Percentiles rank a stretch among this genome's conserved stretches.
These are phyloP conservation scores for Brachypterus glaber DNA, from an alignment of 2,888 invertebrate genomes.

Conservation along the genomic window DNA sequence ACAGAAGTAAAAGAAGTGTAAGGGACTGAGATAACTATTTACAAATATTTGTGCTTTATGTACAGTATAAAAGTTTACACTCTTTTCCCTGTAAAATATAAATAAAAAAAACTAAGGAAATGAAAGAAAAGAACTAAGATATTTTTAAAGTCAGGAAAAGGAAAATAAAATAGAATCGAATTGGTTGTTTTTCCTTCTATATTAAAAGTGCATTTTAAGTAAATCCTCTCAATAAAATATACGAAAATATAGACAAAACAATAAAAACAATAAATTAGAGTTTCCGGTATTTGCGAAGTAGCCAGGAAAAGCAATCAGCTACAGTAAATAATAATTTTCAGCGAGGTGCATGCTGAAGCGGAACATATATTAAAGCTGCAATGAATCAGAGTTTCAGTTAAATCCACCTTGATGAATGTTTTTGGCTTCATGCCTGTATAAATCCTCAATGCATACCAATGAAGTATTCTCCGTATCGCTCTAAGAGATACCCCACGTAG, in stretches of 20 bases:
- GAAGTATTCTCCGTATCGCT: constrained; percentile 40
- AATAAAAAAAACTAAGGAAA: too few relatives aligned
- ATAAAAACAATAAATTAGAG: constrained; percentile 21
- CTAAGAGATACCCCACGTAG: constrained; percentile 33
- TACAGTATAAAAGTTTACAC: too few relatives aligned
- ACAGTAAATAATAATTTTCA: constrained; percentile 40
- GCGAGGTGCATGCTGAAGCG: constrained; percentile 37
- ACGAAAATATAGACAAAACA: constrained; percentile 15
- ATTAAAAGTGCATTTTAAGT: too few relatives aligned
- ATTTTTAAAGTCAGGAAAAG: too few relatives aligned
- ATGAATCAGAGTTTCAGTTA: constrained; percentile 45
- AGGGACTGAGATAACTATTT: too few relatives aligned
- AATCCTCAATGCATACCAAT: constrained; percentile 46
- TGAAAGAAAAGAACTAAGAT: too few relatives aligned
- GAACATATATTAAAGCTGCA: constrained; percentile 43
- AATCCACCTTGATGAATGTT: constrained; percentile 46
- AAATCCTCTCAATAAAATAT: too few relatives aligned
- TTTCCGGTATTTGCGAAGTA: constrained; percentile 26
- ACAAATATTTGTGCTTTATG: too few relatives aligned
- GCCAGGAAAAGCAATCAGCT: constrained; percentile 35
- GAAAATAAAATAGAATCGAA: too few relatives aligned
- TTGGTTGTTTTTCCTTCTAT: too few relatives aligned
- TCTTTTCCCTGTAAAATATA: too few relatives aligned
- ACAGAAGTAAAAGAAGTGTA: too few relatives aligned
- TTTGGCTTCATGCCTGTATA: constrained; percentile 45